These are phyloP conservation scores for Oreochromis aureus DNA, from an alignment of 2,113 vertebrate species.

Conservation along the genomic window DNA sequence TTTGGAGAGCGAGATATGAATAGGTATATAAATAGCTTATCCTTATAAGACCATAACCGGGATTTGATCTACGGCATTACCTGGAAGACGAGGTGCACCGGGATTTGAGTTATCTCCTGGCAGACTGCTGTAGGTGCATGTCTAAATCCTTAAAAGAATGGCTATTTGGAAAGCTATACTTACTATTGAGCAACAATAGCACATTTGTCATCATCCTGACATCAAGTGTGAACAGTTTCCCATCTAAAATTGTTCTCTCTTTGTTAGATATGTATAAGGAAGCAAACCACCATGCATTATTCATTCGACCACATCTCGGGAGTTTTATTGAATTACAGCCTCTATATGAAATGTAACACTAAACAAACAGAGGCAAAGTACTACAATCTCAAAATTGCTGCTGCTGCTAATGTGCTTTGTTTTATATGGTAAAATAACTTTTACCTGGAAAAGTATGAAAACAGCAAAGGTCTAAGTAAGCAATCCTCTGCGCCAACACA, in stretches of 20 bases:
- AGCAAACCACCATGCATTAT: constrained; percentile 15
- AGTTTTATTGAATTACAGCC: background rate
- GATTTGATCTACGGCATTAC: constrained; percentile 45
- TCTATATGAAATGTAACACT: background rate
- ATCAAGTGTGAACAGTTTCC: background rate
- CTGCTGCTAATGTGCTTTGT: background rate
- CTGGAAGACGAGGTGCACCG: constrained; percentile 6
- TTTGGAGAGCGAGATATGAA: constrained; percentile 29
- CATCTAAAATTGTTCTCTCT: background rate
- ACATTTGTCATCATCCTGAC: background rate
- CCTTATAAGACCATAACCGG: constrained; percentile 24
- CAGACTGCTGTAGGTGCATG: background rate
- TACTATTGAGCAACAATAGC: background rate
- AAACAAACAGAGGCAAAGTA: background rate
- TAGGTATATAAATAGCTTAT: constrained; percentile 50
- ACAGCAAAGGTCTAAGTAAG: background rate
- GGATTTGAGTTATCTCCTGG: constrained; percentile 15
- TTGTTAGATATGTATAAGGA: background rate
- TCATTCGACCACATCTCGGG: background rate
- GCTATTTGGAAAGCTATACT: constrained; percentile 3
- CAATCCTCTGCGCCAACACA: background rate
- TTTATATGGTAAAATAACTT: background rate
- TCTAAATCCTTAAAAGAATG: constrained; percentile 25
- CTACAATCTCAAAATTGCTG: background rate
- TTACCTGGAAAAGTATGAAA: background rate